phyloP scores from a whole-genome alignment of 2,797 vertebrate species.

The Leptoclinus maculatus region DNA sequence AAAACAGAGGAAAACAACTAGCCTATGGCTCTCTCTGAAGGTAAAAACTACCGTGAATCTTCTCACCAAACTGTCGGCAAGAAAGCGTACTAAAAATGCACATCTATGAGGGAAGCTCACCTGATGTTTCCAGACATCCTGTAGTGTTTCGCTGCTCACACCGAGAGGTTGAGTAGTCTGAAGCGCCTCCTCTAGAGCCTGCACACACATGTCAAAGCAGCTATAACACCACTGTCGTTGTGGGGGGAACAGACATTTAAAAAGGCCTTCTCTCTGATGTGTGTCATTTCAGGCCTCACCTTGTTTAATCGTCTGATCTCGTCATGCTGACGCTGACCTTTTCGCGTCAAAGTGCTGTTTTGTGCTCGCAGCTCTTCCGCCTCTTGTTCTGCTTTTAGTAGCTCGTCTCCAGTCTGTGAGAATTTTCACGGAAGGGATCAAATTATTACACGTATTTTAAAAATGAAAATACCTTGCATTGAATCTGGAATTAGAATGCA shows the following conservation, averaged over 20 bases:
- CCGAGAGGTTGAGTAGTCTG: neutral
- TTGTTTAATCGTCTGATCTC: conserved; percentile 78
- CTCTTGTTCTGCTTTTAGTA: conserved; percentile 56
- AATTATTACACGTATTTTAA: neutral
- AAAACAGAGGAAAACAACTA: neutral
- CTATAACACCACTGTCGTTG: neutral
- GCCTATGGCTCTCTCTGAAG: neutral
- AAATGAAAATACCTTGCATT: neutral
- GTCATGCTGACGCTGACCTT: conserved; percentile 61
- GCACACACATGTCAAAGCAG: neutral
- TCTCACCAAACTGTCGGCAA: neutral
- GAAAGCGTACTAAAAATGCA: neutral
- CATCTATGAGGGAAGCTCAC: conserved; percentile 36
- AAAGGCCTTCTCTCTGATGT: neutral
- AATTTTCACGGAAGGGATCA: neutral
- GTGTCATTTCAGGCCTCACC: conserved; percentile 35
- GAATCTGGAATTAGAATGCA: neutral
- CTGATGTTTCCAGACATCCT: conserved; percentile 78
- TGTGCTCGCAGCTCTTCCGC: conserved; percentile 45
- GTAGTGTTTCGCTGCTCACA: conserved; percentile 40
- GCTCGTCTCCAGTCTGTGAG: conserved; percentile 36
- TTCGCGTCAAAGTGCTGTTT: conserved; percentile 62
- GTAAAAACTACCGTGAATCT: neutral
- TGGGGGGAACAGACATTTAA: neutral
- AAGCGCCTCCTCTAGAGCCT: conserved; percentile 69